phyloP scores from a whole-genome alignment of 2,113 vertebrate genomes.

The Hippocampus guttulatus region DNA sequence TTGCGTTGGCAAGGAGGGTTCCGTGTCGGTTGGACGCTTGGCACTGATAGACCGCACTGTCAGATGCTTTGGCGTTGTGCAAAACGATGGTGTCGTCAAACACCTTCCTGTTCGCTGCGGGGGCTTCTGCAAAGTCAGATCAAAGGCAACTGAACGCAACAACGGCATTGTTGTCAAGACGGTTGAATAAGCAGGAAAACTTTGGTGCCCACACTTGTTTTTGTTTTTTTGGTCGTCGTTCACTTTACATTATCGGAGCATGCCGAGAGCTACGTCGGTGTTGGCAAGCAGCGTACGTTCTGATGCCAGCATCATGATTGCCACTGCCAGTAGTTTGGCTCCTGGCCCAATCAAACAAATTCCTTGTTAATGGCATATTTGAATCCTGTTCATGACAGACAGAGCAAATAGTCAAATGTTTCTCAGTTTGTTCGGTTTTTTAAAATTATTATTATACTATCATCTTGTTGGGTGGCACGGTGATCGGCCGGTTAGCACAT shows the following conservation, averaged over 20 bases:
- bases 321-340: background rate
- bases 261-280: background rate
- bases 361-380: background rate
- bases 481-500: no score
- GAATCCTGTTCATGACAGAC: background rate
- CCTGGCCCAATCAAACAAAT: background rate
- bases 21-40: conserved; percentile 87
- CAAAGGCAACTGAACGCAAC: background rate
- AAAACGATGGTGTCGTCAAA: conserved; percentile 74
- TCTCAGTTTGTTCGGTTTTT: background rate
- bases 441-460: background rate
- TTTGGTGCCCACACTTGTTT: no score
- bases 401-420: background rate
- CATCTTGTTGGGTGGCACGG: background rate
- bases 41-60: conserved; percentile 91
- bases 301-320: background rate
- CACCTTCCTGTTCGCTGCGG: conserved; percentile 57
- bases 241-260: no score
- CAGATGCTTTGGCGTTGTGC: conserved; percentile 75
- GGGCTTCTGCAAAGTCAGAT: conserved; percentile 51
- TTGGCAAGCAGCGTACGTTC: background rate
- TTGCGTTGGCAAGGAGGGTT: conserved; percentile 83
- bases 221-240: no score
- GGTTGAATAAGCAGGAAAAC: background rate
- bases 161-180: background rate